Evolutionary conservation across 35 echinoderm and acorn worm genomes (phyloP).

Genomic region (Heliocidaris erythrogramma): DNA sequence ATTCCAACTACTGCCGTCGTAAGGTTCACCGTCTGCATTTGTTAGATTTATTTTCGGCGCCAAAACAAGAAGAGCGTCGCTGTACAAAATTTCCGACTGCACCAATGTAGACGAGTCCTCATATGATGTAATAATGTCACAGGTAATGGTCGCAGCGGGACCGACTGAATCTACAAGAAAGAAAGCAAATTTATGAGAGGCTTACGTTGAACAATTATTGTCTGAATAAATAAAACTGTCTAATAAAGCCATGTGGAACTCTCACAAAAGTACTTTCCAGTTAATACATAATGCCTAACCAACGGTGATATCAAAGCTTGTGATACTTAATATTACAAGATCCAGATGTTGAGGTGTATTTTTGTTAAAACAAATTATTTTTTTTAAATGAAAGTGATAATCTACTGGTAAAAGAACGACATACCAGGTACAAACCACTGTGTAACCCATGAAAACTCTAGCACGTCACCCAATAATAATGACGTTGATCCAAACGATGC

Average conservation of each 20-base stretch:
- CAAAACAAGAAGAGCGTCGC: not conserved
- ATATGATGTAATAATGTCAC: not conserved
- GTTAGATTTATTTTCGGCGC: conserved; percentile 8
- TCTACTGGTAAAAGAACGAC: not conserved
- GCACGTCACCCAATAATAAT: not conserved
- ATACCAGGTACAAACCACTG: not conserved
- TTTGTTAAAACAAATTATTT: too few species aligned
- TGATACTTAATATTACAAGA: too few species aligned
- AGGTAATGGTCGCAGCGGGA: not conserved
- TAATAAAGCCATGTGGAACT: too few species aligned
- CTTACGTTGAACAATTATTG: too few species aligned
- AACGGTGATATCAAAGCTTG: too few species aligned
- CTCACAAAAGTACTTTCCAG: too few species aligned
- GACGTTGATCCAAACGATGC: not conserved
- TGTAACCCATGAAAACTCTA: not conserved
- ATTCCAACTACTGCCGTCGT: not conserved
- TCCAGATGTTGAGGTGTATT: too few species aligned
- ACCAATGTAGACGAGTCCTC: not conserved
- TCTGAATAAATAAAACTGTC: too few species aligned
- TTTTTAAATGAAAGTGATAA: too few species aligned
- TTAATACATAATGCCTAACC: too few species aligned
- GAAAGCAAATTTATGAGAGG: not conserved
- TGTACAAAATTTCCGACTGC: not conserved
- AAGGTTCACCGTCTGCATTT: not conserved
- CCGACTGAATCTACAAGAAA: not conserved